These are phyloP conservation scores for Nannospalax galili DNA, from an alignment of 2,113 vertebrate species.

Conservation along the genomic window DNA sequence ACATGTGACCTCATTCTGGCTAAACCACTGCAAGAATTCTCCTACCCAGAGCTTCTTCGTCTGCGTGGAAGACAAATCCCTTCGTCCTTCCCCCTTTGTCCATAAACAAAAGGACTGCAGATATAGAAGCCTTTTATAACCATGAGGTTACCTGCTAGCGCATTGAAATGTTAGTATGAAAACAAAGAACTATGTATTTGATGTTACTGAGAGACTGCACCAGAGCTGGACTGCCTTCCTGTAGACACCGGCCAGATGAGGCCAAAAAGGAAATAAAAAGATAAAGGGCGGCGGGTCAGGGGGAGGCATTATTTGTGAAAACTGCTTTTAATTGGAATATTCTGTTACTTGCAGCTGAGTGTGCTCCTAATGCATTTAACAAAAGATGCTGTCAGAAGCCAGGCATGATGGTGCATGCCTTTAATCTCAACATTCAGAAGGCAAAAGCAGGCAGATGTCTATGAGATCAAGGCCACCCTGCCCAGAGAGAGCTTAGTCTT, in stretches of 20 bases:
- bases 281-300: background rate
- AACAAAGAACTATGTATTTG: background rate
- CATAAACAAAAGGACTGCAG: background rate
- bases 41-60: background rate
- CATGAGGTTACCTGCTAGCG: background rate
- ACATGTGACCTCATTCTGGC: background rate
- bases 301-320: background rate
- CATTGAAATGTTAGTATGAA: background rate
- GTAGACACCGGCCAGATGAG: background rate
- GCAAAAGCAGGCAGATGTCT: too few relatives aligned
- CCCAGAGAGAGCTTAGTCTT: background rate
- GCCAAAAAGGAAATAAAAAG: background rate
- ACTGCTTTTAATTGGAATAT: background rate
- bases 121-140: background rate
- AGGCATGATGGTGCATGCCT: too few relatives aligned
- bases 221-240: background rate
- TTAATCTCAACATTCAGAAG: too few relatives aligned
- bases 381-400: background rate
- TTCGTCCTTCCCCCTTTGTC: background rate
- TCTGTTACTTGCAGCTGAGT: background rate
- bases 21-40: background rate
- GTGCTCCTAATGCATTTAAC: background rate
- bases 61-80: background rate
- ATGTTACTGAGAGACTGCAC: background rate
- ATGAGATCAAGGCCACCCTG: too few relatives aligned